Conservation (phyloP, 2,888 invertebrate species). For the Palloptera scutellata region DNA sequence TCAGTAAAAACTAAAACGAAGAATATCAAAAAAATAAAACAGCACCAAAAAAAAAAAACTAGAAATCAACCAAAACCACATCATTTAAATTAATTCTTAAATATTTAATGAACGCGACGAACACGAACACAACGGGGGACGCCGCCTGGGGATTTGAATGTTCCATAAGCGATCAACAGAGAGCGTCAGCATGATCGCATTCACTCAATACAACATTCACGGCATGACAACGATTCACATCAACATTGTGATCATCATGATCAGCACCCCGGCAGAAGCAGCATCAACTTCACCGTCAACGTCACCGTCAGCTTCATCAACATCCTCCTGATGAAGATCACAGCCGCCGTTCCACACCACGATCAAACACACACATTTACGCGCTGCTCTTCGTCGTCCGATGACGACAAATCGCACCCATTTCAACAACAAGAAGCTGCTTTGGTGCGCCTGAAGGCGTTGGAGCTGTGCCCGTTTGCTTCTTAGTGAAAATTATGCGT, state of each 20-base stretch:
- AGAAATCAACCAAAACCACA: background rate
- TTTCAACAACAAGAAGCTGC: background rate
- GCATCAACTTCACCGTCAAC: background rate
- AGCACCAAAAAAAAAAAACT: too few relatives aligned
- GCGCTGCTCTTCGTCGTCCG: too few relatives aligned
- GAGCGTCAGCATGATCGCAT: slow-evolving; percentile 41
- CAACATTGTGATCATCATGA: background rate
- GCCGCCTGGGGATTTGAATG: slow-evolving; percentile 56
- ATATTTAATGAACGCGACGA: slow-evolving; percentile 40
- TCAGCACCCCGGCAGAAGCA: background rate
- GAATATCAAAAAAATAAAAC: too few relatives aligned
- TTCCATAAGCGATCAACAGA: slow-evolving; percentile 51
- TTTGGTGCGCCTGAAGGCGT: background rate
- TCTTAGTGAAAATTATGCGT: too few relatives aligned
- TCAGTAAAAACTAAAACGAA: too few relatives aligned
- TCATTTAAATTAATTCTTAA: slow-evolving; percentile 31
- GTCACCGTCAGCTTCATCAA: slow-evolving; percentile 7
- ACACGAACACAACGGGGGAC: slow-evolving; percentile 37
- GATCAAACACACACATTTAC: too few relatives aligned
- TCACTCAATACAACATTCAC: slow-evolving; percentile 29
- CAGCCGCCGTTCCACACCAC: too few relatives aligned
- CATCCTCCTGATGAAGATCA: background rate
- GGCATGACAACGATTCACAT: slow-evolving; percentile 1
- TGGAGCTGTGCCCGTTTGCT: background rate
- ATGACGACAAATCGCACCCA: slow-evolving; percentile 35